Conservation (phyloP, 1,140 invertebrate genomes). For the Mylabris phalerata region DNA sequence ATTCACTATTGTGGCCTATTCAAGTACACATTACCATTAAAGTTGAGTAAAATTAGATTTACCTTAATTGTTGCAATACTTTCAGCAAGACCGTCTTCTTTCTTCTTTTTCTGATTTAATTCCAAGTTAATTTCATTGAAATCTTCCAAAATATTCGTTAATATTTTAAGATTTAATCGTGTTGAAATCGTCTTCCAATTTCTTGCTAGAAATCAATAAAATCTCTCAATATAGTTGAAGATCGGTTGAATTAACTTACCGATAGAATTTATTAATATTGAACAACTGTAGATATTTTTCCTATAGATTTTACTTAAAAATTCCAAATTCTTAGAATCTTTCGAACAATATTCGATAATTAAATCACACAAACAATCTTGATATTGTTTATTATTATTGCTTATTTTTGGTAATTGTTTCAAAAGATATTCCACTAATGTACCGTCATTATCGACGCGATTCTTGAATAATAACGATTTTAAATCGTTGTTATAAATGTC, state of each 20-base stretch:
- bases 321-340: constrained; percentile 46
- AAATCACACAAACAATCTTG: constrained; percentile 44
- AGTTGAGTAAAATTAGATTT: constrained; percentile 4
- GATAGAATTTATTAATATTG: constrained; percentile 45
- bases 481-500: constrained; percentile 33
- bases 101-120: constrained; percentile 26
- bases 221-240: too few relatives aligned
- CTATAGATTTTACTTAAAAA: constrained; percentile 49
- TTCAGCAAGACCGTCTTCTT: constrained; percentile 30
- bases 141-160: constrained; percentile 12
- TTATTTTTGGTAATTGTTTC: constrained; percentile 41
- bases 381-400: constrained; percentile 31
- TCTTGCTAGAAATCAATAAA: constrained; percentile 14
- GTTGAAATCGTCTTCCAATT: constrained; percentile 14
- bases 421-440: constrained; percentile 39
- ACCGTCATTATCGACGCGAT: constrained; percentile 30
- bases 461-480: constrained; percentile 33
- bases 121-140: constrained; percentile 30
- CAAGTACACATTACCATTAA: too few relatives aligned
- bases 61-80: constrained; percentile 29
- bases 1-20: too few relatives aligned
- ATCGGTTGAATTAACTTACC: constrained; percentile 37
- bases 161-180: not conserved
- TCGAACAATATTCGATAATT: constrained; percentile 44
- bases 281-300: constrained; percentile 47